Conservation (phyloP, 2,888 invertebrate species). For the Reticulitermes lucifugus region DNA sequence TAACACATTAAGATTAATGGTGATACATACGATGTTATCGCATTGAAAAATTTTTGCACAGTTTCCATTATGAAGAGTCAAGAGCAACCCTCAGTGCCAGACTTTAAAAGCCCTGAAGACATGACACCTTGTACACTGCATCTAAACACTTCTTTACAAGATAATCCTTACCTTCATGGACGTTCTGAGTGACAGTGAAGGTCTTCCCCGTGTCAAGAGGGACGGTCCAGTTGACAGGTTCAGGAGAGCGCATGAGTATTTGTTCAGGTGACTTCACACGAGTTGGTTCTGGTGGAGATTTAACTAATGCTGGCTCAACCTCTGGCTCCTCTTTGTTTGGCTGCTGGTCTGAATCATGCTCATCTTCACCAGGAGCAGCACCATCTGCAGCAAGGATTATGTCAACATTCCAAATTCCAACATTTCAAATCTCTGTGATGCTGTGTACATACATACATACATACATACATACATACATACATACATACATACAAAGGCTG, state of each 20-base stretch:
- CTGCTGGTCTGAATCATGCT: conserved; percentile 17
- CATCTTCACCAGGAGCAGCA: not conserved
- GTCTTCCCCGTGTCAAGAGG: conserved; percentile 94
- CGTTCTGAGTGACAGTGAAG: conserved; percentile 93
- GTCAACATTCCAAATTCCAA: not conserved
- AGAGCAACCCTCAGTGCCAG: not conserved
- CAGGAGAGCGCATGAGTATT: conserved; percentile 91
- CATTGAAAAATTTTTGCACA: not conserved
- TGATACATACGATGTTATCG: too few relatives aligned
- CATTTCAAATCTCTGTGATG: too few relatives aligned
- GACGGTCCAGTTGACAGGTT: conserved; percentile 96
- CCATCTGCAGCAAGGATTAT: not conserved
- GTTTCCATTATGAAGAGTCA: not conserved
- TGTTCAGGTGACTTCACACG: conserved; percentile 94
- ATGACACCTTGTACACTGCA: not conserved
- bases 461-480: too few relatives aligned
- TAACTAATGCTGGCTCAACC: conserved; percentile 70
- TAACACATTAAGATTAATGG: too few relatives aligned
- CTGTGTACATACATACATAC: too few relatives aligned
- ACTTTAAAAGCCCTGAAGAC: not conserved
- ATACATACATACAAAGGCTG: too few relatives aligned
- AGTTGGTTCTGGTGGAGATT: conserved; percentile 93
- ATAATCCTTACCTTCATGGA: conserved; percentile 73
- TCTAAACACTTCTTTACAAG: too few relatives aligned
- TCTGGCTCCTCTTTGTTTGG: conserved; percentile 33